Conservation (phyloP, 2,113 vertebrate genomes). For the Alouatta palliata region DNA sequence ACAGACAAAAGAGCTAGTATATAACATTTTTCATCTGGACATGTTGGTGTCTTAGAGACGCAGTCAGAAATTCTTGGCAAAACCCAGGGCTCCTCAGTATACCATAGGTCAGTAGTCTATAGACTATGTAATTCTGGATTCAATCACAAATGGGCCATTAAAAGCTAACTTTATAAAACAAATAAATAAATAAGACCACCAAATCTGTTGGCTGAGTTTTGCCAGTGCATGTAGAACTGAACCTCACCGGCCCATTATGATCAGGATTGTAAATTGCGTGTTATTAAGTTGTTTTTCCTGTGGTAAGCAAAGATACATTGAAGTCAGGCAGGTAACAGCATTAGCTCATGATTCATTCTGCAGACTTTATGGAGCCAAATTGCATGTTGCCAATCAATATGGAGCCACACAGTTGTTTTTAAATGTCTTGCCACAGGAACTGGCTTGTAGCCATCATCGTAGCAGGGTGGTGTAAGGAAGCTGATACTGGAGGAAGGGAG, state of each 20-base stretch:
- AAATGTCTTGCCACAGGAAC: background rate
- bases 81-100: background rate
- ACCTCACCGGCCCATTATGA: background rate
- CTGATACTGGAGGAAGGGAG: background rate
- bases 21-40: background rate
- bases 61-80: background rate
- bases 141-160: conserved; percentile 64
- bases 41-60: background rate
- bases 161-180: conserved; percentile 51
- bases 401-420: background rate
- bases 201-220: conserved; percentile 51
- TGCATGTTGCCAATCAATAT: background rate
- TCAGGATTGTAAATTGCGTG: conserved; percentile 45
- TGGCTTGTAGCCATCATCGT: background rate
- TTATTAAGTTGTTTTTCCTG: conserved; percentile 69
- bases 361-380: conserved; percentile 66
- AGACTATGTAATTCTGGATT: conserved; percentile 63
- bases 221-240: conserved; percentile 16
- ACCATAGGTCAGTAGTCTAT: background rate
- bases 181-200: conserved; percentile 59
- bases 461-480: background rate
- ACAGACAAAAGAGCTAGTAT: background rate
- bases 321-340: conserved; percentile 31
- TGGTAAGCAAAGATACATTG: conserved; percentile 62
- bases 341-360: conserved; percentile 28